Evolutionary conservation across 1,140 invertebrate species (phyloP).

Genomic region (fruit fly (Drosophila melanogaster)): Release_6_plus_ISO1_MT NT_033779.5:8356501-8357000

Average conservation of each 20-base stretch:
- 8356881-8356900: slow-evolving; percentile 91
- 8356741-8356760: slow-evolving; percentile 87
- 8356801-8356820: slow-evolving; percentile 90
- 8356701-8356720: slow-evolving; percentile 88
- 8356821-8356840: slow-evolving; percentile 88
- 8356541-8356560: slow-evolving; percentile 96
- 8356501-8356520: slow-evolving; percentile 94
- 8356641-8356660: slow-evolving; percentile 90
- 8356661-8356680: slow-evolving; percentile 96
- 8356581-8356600: slow-evolving; percentile 88
- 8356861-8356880: slow-evolving; percentile 89
- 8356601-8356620: slow-evolving; percentile 89
- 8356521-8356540: slow-evolving; percentile 92
- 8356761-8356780: slow-evolving; percentile 88
- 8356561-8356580: slow-evolving; percentile 93
- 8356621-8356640: slow-evolving; percentile 89
- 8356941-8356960: slow-evolving; percentile 94
- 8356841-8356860: slow-evolving; percentile 86
- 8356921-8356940: slow-evolving; percentile 92
- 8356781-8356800: slow-evolving; percentile 88
- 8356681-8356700: slow-evolving; percentile 95
- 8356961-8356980: slow-evolving; percentile 89
- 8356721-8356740: slow-evolving; percentile 87
- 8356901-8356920: slow-evolving; percentile 94
- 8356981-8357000: no score